A percentile compares a stretch with the other conserved stretches of the same genome.
Evolutionary conservation across 2,888 invertebrate species (phyloP).

Genomic region (Ochropleura leucogaster): DNA sequence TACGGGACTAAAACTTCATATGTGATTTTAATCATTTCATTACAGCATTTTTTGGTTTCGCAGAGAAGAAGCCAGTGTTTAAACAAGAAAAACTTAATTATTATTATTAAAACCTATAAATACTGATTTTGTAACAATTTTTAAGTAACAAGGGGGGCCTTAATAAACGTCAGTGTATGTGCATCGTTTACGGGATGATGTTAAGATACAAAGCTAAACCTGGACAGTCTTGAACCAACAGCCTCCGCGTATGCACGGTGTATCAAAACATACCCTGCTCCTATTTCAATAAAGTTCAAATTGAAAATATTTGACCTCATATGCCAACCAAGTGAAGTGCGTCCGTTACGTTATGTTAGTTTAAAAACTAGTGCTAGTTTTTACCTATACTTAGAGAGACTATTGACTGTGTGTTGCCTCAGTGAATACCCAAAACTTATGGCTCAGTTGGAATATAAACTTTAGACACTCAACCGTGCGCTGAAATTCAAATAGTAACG

Average conservation of each 20-base stretch:
- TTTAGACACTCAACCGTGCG: background rate
- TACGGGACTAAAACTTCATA: background rate
- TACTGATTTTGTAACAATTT: background rate
- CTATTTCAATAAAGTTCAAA: slow-evolving; percentile 10
- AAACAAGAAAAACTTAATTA: background rate
- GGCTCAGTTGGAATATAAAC: background rate
- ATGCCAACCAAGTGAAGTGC: slow-evolving; percentile 7
- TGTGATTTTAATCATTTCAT: background rate
- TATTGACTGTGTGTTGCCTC: background rate
- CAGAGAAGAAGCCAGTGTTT: background rate
- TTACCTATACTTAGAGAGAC: background rate
- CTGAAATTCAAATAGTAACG: background rate
- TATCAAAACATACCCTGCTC: background rate
- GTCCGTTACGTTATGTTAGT: slow-evolving; percentile 16
- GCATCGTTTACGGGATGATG: background rate
- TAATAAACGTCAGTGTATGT: background rate
- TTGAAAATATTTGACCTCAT: slow-evolving; percentile 2
- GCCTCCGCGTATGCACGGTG: slow-evolving; percentile 19
- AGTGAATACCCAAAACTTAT: background rate
- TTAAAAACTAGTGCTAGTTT: slow-evolving; percentile 12
- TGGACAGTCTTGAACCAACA: slow-evolving; percentile 32
- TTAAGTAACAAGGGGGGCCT: background rate
- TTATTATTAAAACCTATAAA: background rate
- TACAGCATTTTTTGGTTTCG: background rate
- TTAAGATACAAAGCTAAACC: background rate